phyloP scores from a whole-genome alignment of 2,113 vertebrate genomes.

The Dermatemys mawii region DNA sequence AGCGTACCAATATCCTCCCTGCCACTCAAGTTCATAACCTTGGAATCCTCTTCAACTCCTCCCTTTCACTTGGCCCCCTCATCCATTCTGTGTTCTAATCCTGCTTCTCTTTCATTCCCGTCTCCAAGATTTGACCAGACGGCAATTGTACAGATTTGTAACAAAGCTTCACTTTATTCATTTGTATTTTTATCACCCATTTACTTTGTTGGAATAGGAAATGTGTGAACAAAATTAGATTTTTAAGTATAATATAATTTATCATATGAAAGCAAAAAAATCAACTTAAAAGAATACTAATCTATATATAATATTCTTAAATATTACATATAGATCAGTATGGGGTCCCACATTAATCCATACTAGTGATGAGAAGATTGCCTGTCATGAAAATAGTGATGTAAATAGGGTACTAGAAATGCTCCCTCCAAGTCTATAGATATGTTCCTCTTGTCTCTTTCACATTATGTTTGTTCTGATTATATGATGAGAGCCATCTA shows the following conservation, averaged over 20 bases:
- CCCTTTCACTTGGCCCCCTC: not conserved
- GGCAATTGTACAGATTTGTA: not conserved
- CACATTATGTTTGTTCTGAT: not conserved
- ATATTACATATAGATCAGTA: too few species aligned
- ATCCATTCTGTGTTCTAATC: not conserved
- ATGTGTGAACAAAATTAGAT: not conserved
- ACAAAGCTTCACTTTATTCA: not conserved
- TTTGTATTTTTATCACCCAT: not conserved
- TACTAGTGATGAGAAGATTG: not conserved
- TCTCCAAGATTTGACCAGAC: not conserved
- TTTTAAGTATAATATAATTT: not conserved
- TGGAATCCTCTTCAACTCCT: constrained; percentile 6
- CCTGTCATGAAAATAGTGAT: not conserved
- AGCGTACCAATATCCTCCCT: not conserved
- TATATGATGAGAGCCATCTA: not conserved
- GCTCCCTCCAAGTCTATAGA: not conserved
- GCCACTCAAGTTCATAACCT: not conserved
- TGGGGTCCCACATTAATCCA: not conserved
- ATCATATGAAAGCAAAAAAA: not conserved
- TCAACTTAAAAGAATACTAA: not conserved
- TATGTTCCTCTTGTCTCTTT: not conserved
- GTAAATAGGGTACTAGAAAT: not conserved
- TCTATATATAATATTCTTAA: not conserved
- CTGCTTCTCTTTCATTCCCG: constrained; percentile 20
- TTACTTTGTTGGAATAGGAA: not conserved